phyloP scores from a whole-genome alignment of 37 sponge, comb jelly and placozoan species.

The Chondrilla cf. caribensis region DNA sequence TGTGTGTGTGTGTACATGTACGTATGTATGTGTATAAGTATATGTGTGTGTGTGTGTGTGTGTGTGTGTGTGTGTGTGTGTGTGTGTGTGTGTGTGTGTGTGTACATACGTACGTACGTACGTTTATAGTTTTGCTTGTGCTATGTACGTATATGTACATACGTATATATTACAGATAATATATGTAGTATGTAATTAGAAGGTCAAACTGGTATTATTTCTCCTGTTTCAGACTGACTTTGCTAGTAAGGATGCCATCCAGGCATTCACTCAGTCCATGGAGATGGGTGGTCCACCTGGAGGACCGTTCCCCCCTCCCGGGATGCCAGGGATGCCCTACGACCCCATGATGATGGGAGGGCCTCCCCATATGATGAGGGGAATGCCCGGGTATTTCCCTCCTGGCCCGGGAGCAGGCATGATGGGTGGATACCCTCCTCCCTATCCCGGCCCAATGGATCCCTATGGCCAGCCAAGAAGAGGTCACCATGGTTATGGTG shows the following conservation, averaged over 20 bases:
- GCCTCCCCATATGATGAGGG: constrained; percentile 16
- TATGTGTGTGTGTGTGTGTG: too few relatives aligned
- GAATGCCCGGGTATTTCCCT: constrained; percentile 30
- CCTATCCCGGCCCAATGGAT: constrained; percentile 16
- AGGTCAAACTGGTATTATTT: too few relatives aligned
- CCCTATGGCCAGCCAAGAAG: too few relatives aligned
- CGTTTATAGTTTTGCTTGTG: constrained; percentile 3
- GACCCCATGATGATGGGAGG: constrained; percentile 50
- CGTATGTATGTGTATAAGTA: too few relatives aligned
- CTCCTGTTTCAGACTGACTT: constrained; percentile 63
- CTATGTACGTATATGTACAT: not conserved
- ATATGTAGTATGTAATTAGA: too few relatives aligned
- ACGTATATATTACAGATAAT: too few relatives aligned
- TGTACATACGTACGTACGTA: too few relatives aligned
- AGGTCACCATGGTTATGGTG: not conserved
- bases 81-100: too few relatives aligned
- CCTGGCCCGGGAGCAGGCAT: not conserved
- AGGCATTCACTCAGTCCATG: constrained; percentile 51
- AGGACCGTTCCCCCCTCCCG: not conserved
- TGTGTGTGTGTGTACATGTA: too few relatives aligned
- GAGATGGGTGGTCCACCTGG: constrained; percentile 10
- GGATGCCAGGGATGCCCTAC: not conserved
- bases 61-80: too few relatives aligned
- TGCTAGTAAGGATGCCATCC: constrained; percentile 65
- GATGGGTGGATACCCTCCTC: not conserved